Percentiles rank a stretch among this genome's conserved stretches.
These are phyloP conservation scores for Unio pictorum DNA, from an alignment of 2,888 invertebrate genomes.

Conservation along the genomic window DNA sequence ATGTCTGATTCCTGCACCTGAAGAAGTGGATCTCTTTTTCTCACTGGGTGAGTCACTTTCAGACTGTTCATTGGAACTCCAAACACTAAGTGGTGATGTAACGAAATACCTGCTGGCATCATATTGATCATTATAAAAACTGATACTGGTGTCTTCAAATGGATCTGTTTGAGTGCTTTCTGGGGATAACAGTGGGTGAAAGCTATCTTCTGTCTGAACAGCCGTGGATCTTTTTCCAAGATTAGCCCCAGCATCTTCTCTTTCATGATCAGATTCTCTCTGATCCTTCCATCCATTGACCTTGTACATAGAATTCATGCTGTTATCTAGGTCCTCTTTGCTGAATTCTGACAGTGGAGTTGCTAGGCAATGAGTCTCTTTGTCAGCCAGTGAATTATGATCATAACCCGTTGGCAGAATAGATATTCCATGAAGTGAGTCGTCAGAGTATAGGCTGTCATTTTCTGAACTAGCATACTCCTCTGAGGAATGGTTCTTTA, in stretches of 20 bases:
- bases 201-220: conserved; percentile 21
- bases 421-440: conserved; percentile 27
- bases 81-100: conserved; percentile 46
- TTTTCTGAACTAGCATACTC: conserved; percentile 59
- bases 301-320: no score
- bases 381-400: no score
- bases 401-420: no score
- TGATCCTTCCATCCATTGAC: no score
- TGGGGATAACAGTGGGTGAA: conserved; percentile 8
- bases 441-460: conserved; percentile 60
- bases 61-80: conserved; percentile 45
- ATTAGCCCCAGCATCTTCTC: conserved; percentile 12
- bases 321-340: no score
- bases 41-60: conserved; percentile 26
- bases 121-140: not conserved
- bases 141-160: conserved; percentile 9
- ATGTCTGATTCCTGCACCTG: conserved; percentile 18
- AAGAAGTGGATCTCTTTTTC: conserved; percentile 20
- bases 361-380: no score
- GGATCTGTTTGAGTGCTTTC: conserved; percentile 16
- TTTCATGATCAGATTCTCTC: not conserved
- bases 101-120: conserved; percentile 30
- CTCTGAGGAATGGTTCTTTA: conserved; percentile 50
- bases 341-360: no score
- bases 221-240: conserved; percentile 30